phyloP scores from a whole-genome alignment of 2,888 invertebrate genomes.

The Tetrapedia diversipes region DNA sequence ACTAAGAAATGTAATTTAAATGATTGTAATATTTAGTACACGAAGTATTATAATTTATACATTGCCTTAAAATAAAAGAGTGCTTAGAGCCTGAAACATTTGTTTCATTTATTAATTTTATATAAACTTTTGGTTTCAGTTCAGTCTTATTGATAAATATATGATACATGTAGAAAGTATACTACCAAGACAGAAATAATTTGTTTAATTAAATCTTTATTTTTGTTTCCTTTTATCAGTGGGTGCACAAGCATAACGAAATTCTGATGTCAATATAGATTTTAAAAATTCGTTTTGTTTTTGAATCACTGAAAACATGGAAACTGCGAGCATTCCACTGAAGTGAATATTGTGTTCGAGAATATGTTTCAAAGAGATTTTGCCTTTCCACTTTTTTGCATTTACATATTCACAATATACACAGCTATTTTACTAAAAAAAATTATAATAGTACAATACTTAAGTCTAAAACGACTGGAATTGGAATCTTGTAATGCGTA shows the following conservation, averaged over 20 bases:
- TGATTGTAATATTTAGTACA: conserved; percentile 23
- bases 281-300: conserved; percentile 42
- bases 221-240: conserved; percentile 36
- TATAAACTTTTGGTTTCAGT: conserved; percentile 58
- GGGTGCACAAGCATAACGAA: conserved; percentile 51
- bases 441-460: conserved; percentile 30
- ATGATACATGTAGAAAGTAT: conserved; percentile 49
- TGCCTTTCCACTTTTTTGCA: conserved; percentile 62
- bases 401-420: conserved; percentile 31
- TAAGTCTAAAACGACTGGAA: conserved; percentile 52
- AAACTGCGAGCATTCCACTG: conserved; percentile 52
- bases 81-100: conserved; percentile 44
- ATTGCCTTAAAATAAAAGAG: conserved; percentile 31
- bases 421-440: conserved; percentile 13
- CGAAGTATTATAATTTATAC: conserved; percentile 27
- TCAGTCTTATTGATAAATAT: conserved; percentile 65
- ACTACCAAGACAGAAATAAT: conserved; percentile 58
- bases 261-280: conserved; percentile 35
- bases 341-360: conserved; percentile 45
- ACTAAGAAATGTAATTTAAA: conserved; percentile 23
- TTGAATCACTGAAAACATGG: conserved; percentile 50
- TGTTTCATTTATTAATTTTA: conserved; percentile 40
- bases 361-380: conserved; percentile 51
- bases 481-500: conserved; percentile 30
- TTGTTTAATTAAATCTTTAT: conserved; percentile 46